Evolutionary conservation across 2,888 invertebrate genomes (phyloP).

Genomic region (Malacosoma neustria): DNA sequence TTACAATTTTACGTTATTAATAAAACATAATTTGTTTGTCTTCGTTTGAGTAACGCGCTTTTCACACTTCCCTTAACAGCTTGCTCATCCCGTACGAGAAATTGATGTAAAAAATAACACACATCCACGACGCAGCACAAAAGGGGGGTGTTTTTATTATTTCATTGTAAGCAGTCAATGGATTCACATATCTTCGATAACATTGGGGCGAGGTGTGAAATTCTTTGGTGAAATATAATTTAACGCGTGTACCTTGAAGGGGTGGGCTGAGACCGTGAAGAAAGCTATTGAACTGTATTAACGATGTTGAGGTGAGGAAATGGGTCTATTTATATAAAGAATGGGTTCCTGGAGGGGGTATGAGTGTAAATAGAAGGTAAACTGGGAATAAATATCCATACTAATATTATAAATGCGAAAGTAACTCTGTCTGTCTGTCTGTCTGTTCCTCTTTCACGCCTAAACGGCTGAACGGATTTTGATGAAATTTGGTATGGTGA

Average conservation of each 20-base stretch:
- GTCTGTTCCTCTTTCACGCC: no score
- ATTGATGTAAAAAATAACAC: conserved; percentile 14
- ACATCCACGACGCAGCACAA: conserved; percentile 15
- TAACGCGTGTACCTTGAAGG: conserved; percentile 1
- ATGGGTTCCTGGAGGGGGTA: no score
- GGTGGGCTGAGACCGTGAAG: conserved; percentile 1
- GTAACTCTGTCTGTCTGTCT: no score
- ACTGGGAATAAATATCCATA: no score
- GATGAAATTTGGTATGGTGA: no score
- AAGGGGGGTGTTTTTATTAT: conserved; percentile 24
- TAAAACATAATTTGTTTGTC: no score
- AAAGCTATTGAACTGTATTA: not conserved
- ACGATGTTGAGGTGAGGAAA: not conserved
- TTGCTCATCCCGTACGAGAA: not conserved
- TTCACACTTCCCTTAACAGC: no score
- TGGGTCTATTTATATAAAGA: not conserved
- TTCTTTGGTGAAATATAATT: conserved; percentile 8
- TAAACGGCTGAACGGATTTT: no score
- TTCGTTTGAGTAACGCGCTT: no score
- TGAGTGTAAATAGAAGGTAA: no score
- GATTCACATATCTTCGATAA: conserved; percentile 12
- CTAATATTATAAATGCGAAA: no score
- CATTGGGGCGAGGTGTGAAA: not conserved
- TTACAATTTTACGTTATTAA: no score
- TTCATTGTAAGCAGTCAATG: conserved; percentile 24